These are phyloP conservation scores for Sminthopsis crassicaudata DNA, from an alignment of 2,113 vertebrate genomes.

Conservation along the genomic window DNA sequence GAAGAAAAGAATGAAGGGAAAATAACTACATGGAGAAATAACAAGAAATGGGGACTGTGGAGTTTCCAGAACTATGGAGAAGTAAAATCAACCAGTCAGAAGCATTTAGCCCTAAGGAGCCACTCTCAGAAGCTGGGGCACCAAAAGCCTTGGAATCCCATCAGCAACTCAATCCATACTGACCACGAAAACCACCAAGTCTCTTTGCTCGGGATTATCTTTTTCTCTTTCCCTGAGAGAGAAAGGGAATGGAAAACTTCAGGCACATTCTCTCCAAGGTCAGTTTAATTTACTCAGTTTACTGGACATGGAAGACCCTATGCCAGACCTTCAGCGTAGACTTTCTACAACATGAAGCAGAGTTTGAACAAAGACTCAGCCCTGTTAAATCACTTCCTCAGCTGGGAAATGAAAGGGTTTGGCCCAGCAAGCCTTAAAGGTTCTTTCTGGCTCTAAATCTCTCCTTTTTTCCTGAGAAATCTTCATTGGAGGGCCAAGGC, in stretches of 20 bases:
- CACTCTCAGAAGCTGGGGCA: neutral
- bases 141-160: neutral
- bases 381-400: neutral
- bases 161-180: neutral
- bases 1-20: slow-evolving; percentile 3
- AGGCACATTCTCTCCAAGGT: neutral
- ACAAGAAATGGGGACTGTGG: neutral
- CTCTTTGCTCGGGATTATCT: neutral
- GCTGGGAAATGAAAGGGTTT: neutral
- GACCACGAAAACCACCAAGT: neutral
- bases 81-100: neutral
- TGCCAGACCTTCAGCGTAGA: neutral
- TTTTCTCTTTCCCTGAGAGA: neutral
- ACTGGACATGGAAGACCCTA: neutral
- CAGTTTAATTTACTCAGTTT: neutral
- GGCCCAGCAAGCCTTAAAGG: neutral
- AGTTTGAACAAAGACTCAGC: slow-evolving; percentile 12
- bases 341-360: neutral
- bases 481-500: neutral
- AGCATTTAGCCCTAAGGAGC: neutral
- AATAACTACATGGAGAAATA: neutral
- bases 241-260: neutral
- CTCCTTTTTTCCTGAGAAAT: neutral
- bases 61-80: neutral
- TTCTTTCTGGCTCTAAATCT: neutral